phyloP scores from a whole-genome alignment of 2,113 vertebrate genomes.

The Laticauda colubrina region DNA sequence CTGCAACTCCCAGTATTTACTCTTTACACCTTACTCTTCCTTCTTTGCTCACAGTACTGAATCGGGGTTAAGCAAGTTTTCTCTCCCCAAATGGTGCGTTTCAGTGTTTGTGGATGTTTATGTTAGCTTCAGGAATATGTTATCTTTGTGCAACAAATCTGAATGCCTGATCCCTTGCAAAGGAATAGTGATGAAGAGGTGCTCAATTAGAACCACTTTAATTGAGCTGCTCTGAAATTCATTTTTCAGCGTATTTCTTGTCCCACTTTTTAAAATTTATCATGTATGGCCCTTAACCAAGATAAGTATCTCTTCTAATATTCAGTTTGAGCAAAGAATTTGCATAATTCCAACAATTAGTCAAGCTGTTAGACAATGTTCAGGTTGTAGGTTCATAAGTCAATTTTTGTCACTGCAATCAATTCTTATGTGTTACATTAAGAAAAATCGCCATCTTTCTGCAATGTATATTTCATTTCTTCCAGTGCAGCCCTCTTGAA shows the following conservation, averaged over 20 bases:
- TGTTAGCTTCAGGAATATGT: not conserved
- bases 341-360: not conserved
- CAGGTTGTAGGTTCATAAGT: not conserved
- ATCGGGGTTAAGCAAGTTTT: not conserved
- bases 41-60: not conserved
- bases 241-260: not conserved
- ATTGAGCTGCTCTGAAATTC: not conserved
- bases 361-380: not conserved
- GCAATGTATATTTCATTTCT: not conserved
- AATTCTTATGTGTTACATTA: not conserved
- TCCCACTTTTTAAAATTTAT: not conserved
- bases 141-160: not conserved
- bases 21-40: not conserved
- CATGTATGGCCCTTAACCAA: not conserved
- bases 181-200: not conserved
- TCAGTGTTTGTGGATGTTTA: not conserved
- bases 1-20: not conserved
- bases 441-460: not conserved
- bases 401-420: not conserved
- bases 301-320: not conserved
- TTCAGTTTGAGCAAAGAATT: not conserved
- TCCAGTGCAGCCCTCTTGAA: not conserved
- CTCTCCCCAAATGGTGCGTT: not conserved
- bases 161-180: not conserved
- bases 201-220: not conserved